phyloP scores from a whole-genome alignment of 2,888 invertebrate species.

The Baccha elongata region DNA sequence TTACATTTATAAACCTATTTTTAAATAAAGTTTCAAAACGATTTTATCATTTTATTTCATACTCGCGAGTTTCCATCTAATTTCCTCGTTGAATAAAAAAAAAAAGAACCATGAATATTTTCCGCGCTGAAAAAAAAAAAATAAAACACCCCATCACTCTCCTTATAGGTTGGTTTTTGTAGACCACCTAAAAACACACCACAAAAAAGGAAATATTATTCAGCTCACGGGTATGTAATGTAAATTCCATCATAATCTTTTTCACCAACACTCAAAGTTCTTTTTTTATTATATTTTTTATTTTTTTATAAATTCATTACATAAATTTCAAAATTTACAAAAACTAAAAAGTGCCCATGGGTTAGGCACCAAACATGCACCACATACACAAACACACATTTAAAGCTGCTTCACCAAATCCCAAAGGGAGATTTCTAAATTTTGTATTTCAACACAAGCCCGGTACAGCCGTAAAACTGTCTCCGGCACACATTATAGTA shows the following conservation, averaged over 20 bases:
- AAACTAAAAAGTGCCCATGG: conserved; percentile 59
- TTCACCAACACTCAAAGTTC: conserved; percentile 53
- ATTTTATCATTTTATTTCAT: conserved; percentile 36
- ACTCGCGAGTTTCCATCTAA: conserved; percentile 25
- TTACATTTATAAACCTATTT: no score
- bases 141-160: conserved; percentile 1
- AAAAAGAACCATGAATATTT: conserved; percentile 52
- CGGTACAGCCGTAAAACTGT: conserved; percentile 62
- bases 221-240: conserved; percentile 48
- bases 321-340: conserved; percentile 68
- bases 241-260: conserved; percentile 68
- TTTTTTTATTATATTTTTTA: conserved; percentile 1
- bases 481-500: conserved; percentile 48
- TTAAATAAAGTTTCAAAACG: conserved; percentile 21
- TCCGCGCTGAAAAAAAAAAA: conserved; percentile 4
- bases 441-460: conserved; percentile 26
- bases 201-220: conserved; percentile 28
- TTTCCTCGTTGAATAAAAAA: conserved; percentile 27
- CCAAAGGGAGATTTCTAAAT: conserved; percentile 23
- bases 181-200: background rate
- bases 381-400: background rate
- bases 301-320: conserved; percentile 73
- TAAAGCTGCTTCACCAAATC: background rate
- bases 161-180: background rate
- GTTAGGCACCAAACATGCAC: conserved; percentile 20